Evolutionary conservation across 2,888 invertebrate species (phyloP), one percentile per base, ranked within the genome.

Genomic region (Lithophane semibrunnea): DNA sequence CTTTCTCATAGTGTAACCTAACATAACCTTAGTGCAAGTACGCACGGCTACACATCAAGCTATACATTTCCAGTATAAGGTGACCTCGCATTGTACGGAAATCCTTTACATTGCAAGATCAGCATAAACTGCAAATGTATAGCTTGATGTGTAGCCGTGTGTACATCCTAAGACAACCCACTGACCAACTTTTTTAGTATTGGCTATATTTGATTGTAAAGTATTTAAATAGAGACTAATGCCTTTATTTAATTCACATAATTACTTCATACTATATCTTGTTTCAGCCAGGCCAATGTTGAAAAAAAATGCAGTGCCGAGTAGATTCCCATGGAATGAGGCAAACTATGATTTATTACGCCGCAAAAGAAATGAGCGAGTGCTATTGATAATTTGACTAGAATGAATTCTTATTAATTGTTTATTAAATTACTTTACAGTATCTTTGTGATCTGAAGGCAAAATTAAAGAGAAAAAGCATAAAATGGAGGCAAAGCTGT

Each of bases 381-480:
- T 2, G 16, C 29, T 60, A 29, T 58, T 37, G 63, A 42, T 63
- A 63, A 13, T 42, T 42, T 63, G 42, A 42, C 13, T 21, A 63
- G 21, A 63, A n/a, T 47, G 10, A 18, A 47, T 47, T 47, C 1
- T 66, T 49, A 29, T 29, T 24, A 60, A 60, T 60, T 8, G 58
- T 60, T 58, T n/a, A 37, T 7, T 24, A 13, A 58, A n/a, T n/a
- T 74, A 29, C 8, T 42, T 86, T 84, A 37, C 80, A 88, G 88
- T 88, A 88, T 75, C 70, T 87, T 29, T 81, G 80, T 69, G 78
- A 87, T 66, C 66, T 87, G 63, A 88, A 88, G 68, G 84, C 85
- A 66, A 88, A 87, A 71, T 72, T 88, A 67, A 88, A 86, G 49
- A 79, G 69, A 18, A 87, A 85, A 75, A 76, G 66, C 16, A 76